Evolutionary conservation across 2,888 invertebrate species (phyloP).

Genomic region (Mylabris sibirica): DNA sequence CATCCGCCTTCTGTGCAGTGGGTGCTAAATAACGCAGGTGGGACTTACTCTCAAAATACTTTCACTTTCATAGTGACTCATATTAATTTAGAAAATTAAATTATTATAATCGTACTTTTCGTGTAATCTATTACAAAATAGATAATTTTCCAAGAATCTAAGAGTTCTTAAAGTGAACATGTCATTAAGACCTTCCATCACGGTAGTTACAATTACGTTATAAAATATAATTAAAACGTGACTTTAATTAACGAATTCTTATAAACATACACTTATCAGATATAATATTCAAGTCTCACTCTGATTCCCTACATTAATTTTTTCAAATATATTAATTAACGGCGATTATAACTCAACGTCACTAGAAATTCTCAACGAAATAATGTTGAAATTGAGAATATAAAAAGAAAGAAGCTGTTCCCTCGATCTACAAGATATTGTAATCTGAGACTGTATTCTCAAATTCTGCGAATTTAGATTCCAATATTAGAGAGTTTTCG

Average conservation of each 20-base stretch:
- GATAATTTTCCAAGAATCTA: background rate
- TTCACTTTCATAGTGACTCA: background rate
- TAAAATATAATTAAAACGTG: no score
- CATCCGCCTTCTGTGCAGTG: constrained; percentile 38
- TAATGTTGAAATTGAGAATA: no score
- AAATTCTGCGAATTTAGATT: no score
- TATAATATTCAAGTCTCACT: background rate
- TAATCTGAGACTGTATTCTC: no score
- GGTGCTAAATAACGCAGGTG: constrained; percentile 43
- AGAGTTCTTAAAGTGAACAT: background rate
- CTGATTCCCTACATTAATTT: background rate
- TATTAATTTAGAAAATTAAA: background rate
- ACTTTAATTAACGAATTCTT: background rate
- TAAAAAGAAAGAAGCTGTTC: no score
- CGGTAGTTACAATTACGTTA: background rate
- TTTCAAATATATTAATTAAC: no score
- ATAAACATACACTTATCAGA: background rate
- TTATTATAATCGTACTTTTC: no score
- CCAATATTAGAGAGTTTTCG: no score
- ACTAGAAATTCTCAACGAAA: no score
- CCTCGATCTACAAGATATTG: no score
- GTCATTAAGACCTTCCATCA: background rate
- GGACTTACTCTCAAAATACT: background rate
- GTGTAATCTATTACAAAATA: no score
- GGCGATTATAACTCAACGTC: no score